Percentiles rank a stretch among this genome's conserved stretches.
Evolutionary conservation across 2,113 vertebrate species (phyloP).

Genomic region (Lanius collurio): DNA sequence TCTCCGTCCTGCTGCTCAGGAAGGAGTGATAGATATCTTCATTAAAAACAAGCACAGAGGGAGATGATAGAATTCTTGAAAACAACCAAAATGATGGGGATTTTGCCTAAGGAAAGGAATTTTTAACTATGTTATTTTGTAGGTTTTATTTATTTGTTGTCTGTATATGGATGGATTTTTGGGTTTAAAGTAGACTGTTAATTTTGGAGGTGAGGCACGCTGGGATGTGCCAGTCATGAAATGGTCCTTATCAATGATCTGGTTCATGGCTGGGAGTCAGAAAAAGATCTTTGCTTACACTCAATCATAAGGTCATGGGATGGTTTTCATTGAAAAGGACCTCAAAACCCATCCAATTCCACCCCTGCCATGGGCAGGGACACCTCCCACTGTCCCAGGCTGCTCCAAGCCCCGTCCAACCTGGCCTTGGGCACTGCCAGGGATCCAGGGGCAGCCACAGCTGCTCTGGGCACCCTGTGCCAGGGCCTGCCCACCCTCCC

Average conservation of each 20-base stretch:
- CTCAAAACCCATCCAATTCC: fast-evolving
- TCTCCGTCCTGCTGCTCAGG: not conserved
- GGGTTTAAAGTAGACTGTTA: not conserved
- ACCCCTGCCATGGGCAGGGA: not conserved
- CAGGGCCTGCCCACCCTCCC: fast-evolving
- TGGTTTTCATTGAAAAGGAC: not conserved
- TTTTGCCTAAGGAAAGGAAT: not conserved
- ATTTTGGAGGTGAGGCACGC: not conserved
- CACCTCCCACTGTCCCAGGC: fast-evolving
- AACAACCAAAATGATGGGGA: not conserved
- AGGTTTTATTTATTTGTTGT: not conserved
- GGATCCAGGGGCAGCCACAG: not conserved
- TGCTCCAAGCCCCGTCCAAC: fast-evolving
- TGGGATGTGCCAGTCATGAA: not conserved
- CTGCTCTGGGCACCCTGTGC: not conserved
- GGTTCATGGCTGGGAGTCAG: not conserved
- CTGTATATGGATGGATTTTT: not conserved
- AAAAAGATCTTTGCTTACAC: not conserved
- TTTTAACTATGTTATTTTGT: not conserved
- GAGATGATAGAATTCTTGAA: not conserved
- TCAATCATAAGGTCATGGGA: not conserved
- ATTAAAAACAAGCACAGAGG: not conserved
- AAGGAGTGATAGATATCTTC: not conserved
- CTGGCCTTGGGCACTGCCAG: not conserved
- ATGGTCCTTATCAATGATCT: not conserved